phyloP scores from a whole-genome alignment of 2,888 invertebrate genomes.

The Epistrophe eligans region DNA sequence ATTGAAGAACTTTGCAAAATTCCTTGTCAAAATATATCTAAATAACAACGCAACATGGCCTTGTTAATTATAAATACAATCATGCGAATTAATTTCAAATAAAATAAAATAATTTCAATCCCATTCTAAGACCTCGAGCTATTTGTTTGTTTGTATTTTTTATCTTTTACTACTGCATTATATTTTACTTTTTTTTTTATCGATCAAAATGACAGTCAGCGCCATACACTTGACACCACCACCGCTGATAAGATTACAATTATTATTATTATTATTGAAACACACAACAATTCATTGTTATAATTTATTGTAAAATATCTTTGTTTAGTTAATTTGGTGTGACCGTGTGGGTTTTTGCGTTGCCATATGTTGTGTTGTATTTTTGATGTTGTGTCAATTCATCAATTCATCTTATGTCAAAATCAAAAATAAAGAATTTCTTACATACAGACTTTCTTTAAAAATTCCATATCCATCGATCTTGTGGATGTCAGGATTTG shows the following conservation, averaged over 20 bases:
- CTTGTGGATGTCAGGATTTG: conserved; percentile 17
- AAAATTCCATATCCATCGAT: conserved; percentile 13
- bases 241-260: conserved; percentile 56
- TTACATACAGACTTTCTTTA: neutral
- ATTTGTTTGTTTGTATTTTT: conserved; percentile 4
- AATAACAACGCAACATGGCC: neutral
- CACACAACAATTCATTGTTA: conserved; percentile 6
- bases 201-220: conserved; percentile 59
- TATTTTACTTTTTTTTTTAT: conserved; percentile 14
- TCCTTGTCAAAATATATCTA: neutral
- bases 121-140: conserved; percentile 17
- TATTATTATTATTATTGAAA: neutral
- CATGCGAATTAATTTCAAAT: conserved; percentile 5
- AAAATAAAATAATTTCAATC: conserved; percentile 16
- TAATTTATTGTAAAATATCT: neutral
- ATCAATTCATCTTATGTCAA: conserved; percentile 25
- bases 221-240: conserved; percentile 54
- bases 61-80: neutral
- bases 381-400: neutral
- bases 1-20: neutral
- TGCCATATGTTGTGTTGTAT: no score
- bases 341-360: neutral
- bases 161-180: conserved; percentile 35
- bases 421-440: neutral
- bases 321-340: neutral